Base-by-base conservation (phyloP, 2,888 invertebrate species). In the Minunthozetes semirufus region DNA sequence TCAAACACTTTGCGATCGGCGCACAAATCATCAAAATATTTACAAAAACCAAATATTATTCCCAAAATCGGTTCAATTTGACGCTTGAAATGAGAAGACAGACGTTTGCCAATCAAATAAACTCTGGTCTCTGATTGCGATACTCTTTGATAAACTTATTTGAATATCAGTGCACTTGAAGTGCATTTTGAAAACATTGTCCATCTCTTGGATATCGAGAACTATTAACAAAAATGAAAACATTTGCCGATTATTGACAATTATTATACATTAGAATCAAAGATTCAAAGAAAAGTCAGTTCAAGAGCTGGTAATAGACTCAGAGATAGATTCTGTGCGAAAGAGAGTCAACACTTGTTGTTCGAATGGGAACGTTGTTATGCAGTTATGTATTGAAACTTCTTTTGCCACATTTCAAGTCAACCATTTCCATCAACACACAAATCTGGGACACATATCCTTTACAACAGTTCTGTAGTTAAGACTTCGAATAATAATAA, bases 381-480 rank as follows among this genome's bases (percentile, higher is more conserved):
- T 42, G 59, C 56, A 29, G 59, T 59, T 59, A 59, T 59, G 59
- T 19, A 66, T 66, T 66, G 42, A 66, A 66, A 66, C 66, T 66
- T 66, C 66, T 66, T 66, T 66, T 66, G 38, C 66, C 66, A 66
- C 38, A 66, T 42, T 42, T 38, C 29, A 27, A 66, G 66, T 66
- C 38, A 42, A 59, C 59, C 59, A 66, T 42, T 38, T 66, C 29
- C 22, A 33, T 25, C 63, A 63, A 29, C 29, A 63, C 42, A 42
- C 66, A 66, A 66, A 66, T 66, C 66, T 66, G 66, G 66, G 66
- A 29, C 66, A 63, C 38, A 63, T 63, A 63, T 63, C 63, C 63
- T 29, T 29, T 29, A 66, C 66, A 38, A n/a, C 56, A 56, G 13
- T 25, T 6, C 56, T 63, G 29, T 33, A 17, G 63, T 59, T 22